Conservation (phyloP, 2,797 vertebrate species). For the Gymnothorax javanicus region DNA sequence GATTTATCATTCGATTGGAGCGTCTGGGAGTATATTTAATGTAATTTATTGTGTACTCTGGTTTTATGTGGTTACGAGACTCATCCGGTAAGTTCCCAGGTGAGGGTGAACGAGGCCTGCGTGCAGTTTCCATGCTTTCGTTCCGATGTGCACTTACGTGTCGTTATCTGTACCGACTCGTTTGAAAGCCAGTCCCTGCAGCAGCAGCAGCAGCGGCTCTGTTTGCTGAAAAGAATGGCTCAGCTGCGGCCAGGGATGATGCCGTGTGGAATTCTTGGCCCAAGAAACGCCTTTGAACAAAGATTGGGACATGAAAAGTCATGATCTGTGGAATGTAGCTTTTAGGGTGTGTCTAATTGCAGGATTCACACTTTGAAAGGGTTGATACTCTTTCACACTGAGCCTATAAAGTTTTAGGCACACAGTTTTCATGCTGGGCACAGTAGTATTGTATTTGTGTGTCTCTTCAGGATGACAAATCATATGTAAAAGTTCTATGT, state of each 20-base stretch:
- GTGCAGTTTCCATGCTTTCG: not conserved
- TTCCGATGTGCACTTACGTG: not conserved
- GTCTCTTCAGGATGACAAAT: not conserved
- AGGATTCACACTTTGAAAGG: conserved; percentile 1
- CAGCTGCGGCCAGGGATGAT: not conserved
- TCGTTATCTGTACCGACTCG: not conserved
- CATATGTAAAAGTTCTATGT: not conserved
- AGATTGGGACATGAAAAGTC: not conserved
- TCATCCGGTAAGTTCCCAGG: not conserved
- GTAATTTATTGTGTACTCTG: not conserved
- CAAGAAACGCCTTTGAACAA: conserved; percentile 18
- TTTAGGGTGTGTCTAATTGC: conserved; percentile 21
- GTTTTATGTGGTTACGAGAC: not conserved
- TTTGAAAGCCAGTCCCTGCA: not conserved
- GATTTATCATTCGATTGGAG: not conserved
- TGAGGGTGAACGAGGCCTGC: not conserved
- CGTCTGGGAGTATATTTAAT: not conserved
- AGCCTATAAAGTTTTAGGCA: not conserved
- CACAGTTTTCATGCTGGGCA: not conserved
- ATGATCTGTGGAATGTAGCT: conserved; percentile 24
- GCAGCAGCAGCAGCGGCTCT: not conserved
- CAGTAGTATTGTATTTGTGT: not conserved
- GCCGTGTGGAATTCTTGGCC: not conserved
- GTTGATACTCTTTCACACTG: not conserved
- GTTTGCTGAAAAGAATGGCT: not conserved